Base-by-base conservation (phyloP, 2,888 invertebrate species). In the Alsophila aescularia region DNA sequence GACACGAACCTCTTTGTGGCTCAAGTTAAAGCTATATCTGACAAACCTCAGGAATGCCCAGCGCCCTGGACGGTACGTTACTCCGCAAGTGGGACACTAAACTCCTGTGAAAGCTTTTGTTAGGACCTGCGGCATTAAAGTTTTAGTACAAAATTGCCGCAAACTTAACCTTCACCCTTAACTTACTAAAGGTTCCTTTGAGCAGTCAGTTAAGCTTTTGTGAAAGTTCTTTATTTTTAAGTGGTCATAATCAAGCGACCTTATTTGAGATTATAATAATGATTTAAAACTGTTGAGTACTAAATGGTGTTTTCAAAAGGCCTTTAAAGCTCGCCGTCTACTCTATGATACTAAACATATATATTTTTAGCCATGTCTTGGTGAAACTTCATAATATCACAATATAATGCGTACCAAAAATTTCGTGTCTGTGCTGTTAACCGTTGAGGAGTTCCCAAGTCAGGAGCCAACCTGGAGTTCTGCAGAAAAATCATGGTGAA, bases 61-160 rank as follows among this genome's bases (percentile, higher is more conserved):
- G n/a, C 2, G 29, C n/a, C 21, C 10, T 36, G 16, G 15, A 16
- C 13, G 15, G 15, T 15, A 32, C 39, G 40, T 52, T 35, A 41
- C 27, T 5, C 10, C 9, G 41, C 45, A 41, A 52, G 35, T 47
- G 29, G 27, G 32, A 15, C 34, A 36, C 44, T 45, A 35, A 42
- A 45, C 44, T 55, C 36, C 34, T 36, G 44, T 50, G 45, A 55
- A 49, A 55, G 40, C 50, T 49, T 40, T 27, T 24, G 47, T 48
- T 34, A 35, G 27, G 37, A 27, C 24, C 42, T 43, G 36, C 16
- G 34, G 2, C 44, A 18, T 50, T 36, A 55, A 56, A 55, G 54
- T 58, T 55, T 50, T 48, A 50, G 52, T 50, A 62, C 50, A 42
- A 42, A 51, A 51, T 52, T 57, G 58, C 49, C 57, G 48, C 36